phyloP scores from a whole-genome alignment of 2,888 invertebrate species.

The Brachypterus glaber region DNA sequence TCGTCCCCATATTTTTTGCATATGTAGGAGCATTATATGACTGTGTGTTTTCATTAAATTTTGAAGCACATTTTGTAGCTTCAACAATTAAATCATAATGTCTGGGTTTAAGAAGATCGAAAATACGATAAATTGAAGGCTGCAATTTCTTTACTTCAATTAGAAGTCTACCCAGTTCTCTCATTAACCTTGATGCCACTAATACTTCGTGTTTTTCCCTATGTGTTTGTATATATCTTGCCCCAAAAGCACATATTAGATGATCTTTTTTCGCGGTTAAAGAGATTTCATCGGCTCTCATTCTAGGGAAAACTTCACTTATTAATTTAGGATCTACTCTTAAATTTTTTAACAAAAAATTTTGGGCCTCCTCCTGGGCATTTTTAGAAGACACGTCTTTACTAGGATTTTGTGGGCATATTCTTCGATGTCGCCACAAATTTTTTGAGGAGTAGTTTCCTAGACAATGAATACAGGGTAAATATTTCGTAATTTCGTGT shows the following conservation, averaged over 20 bases:
- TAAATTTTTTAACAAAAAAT: not conserved
- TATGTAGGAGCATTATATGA: not conserved
- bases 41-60: not conserved
- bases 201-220: constrained; percentile 15
- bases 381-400: not conserved
- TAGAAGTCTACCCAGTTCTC: not conserved
- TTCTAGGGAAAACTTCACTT: constrained; percentile 12
- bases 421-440: constrained; percentile 12
- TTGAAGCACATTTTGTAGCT: not conserved
- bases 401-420: constrained; percentile 8
- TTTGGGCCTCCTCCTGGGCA: constrained; percentile 1
- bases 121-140: not conserved
- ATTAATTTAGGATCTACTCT: constrained; percentile 5
- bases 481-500: not conserved
- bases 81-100: not conserved
- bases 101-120: not conserved
- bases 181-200: not conserved
- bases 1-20: not conserved
- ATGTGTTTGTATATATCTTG: constrained; percentile 18
- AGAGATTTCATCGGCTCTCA: constrained; percentile 17
- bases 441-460: constrained; percentile 12
- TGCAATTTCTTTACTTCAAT: not conserved
- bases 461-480: constrained; percentile 13
- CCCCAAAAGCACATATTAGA: constrained; percentile 19
- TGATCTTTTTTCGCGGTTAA: constrained; percentile 15